Evolutionary conservation across 2,797 vertebrate species (phyloP), one percentile per base, ranked within the genome.

Genomic region (Sebastes kiyomatsui): DNA sequence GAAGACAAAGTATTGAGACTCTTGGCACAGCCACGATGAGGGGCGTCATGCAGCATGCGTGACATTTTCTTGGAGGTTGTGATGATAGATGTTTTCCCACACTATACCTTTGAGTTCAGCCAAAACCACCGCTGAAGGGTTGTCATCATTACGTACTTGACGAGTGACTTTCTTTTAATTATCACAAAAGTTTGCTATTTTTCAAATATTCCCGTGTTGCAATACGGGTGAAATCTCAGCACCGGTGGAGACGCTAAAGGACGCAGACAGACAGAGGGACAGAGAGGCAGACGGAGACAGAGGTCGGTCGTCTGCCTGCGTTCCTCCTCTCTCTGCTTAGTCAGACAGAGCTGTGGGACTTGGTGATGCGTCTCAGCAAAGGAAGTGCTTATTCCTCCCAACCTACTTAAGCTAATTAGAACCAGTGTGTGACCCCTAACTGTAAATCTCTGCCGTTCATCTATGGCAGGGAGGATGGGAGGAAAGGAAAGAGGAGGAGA

Each of bases 361-460:
- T 28, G 64, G 85, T 72, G 82, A 87, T 88, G 92, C 67, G 28
- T 90, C 83, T 84, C 81, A 28, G 84, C 59, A 30, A 52, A 86
- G 89, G 84, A 93, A 93, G 87, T 81, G 87, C 89, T 90, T 91
- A 83, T 91, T 90, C 85, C 85, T 85, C 84, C 84, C 88, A 89
- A 86, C 83, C 90, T 95, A 95, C 94, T 94, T 95, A 93, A 92
- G 92, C 88, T 95, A 94, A 94, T 95, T 94, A 94, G 90, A 94
- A 90, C 77, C 86, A 91, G 84, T 62, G 87, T 90, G 87, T 91
- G 92, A 94, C 92, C 93, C 87, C 85, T 67, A 73, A 88, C 85
- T 80, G 89, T 95, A 94, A 95, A 95, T 95, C 94, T 94, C 85
- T n/a, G 20, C 71, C 22, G 73, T 89, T 91, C 90, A 92, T 93